Conservation (phyloP, 2,797 vertebrate genomes). For the Sphenodon punctatus region DNA sequence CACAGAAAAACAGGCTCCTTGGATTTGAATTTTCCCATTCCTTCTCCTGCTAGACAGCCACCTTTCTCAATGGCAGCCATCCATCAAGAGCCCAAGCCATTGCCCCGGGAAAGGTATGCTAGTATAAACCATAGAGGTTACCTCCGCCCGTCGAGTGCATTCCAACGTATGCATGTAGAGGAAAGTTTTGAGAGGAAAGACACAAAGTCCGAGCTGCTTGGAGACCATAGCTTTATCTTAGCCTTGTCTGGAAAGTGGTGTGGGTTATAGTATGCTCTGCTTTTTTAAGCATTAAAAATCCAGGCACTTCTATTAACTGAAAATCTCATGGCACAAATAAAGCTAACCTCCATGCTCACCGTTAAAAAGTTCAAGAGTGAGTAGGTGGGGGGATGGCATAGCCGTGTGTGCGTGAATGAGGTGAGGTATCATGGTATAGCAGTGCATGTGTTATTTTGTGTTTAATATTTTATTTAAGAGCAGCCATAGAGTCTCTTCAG, state of each 20-base stretch:
- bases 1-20: conserved; percentile 96
- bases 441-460: no score
- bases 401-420: no score
- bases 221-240: neutral
- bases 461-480: no score
- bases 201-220: neutral
- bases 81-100: conserved; percentile 91
- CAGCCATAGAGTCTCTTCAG: no score
- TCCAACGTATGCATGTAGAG: neutral
- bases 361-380: neutral
- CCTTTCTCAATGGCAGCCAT: conserved; percentile 86
- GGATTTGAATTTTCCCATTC: conserved; percentile 93
- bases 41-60: conserved; percentile 85
- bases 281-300: neutral
- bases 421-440: neutral
- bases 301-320: neutral
- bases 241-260: neutral
- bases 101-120: conserved; percentile 91
- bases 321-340: neutral
- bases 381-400: neutral
- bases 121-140: neutral
- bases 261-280: neutral
- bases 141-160: neutral
- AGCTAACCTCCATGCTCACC: neutral
- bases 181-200: neutral